Evolutionary conservation across 2,113 vertebrate species (phyloP).

Genomic region (Tringa solitaria): DNA sequence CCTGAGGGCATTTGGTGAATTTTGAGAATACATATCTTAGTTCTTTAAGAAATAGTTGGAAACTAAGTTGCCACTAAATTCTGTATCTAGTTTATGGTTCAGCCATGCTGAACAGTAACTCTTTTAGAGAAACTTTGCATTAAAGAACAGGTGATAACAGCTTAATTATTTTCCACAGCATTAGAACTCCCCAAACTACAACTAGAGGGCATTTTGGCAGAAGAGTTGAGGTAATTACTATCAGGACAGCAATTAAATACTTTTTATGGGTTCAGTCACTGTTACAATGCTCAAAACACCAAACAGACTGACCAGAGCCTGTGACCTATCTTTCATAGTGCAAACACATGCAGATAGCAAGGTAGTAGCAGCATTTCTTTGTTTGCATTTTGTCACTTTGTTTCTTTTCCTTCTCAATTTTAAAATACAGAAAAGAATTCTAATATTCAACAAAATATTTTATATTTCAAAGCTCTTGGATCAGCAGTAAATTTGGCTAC

Average conservation of each 20-base stretch:
- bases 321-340: not conserved
- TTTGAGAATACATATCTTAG: not conserved
- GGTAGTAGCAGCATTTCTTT: not conserved
- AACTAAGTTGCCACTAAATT: not conserved
- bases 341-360: not conserved
- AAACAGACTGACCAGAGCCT: not conserved
- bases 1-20: not conserved
- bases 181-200: not conserved
- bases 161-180: not conserved
- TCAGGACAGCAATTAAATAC: not conserved
- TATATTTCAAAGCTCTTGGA: not conserved
- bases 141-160: not conserved
- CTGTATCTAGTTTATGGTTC: not conserved
- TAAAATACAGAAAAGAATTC: not conserved
- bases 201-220: not conserved
- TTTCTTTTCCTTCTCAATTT: not conserved
- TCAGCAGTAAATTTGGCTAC: not conserved
- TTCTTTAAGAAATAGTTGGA: not conserved
- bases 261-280: not conserved
- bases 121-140: not conserved
- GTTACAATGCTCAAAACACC: not conserved
- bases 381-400: not conserved
- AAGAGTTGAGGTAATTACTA: not conserved
- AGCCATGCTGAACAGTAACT: fast-evolving
- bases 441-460: not conserved